Evolutionary conservation across 2,888 invertebrate genomes (phyloP).

Genomic region (Geotrupes spiniger): DNA sequence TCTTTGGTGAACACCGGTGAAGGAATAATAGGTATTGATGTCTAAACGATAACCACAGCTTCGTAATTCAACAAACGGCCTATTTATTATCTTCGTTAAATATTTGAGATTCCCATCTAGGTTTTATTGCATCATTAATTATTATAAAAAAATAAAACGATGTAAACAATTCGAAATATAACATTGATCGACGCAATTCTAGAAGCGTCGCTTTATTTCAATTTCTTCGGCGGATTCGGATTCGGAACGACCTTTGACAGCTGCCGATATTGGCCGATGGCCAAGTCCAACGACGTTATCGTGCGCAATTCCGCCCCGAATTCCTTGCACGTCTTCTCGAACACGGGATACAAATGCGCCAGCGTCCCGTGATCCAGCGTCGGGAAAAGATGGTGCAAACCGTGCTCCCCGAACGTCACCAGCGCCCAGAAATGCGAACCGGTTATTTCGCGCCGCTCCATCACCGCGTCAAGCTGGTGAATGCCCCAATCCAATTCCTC

Average conservation of each 20-base stretch:
- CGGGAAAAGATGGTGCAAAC: slow-evolving; percentile 79
- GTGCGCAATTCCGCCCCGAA: slow-evolving; percentile 57
- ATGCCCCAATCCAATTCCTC: slow-evolving; percentile 71
- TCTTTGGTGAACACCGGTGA: too few relatives aligned
- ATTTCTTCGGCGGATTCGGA: slow-evolving; percentile 34
- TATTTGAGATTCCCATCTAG: too few relatives aligned
- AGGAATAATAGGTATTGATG: too few relatives aligned
- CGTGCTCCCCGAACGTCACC: slow-evolving; percentile 76
- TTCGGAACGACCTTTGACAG: slow-evolving; percentile 53
- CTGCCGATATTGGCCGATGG: slow-evolving; percentile 67
- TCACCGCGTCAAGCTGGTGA: slow-evolving; percentile 71
- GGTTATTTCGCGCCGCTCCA: slow-evolving; percentile 68
- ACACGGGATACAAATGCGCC: slow-evolving; percentile 62
- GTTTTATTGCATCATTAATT: too few relatives aligned
- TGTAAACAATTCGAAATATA: too few relatives aligned
- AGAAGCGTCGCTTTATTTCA: too few relatives aligned
- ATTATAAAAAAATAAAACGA: too few relatives aligned
- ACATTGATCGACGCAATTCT: too few relatives aligned
- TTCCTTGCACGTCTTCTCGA: slow-evolving; percentile 62
- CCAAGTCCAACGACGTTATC: slow-evolving; percentile 57
- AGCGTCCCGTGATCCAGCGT: slow-evolving; percentile 76
- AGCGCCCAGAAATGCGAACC: slow-evolving; percentile 66
- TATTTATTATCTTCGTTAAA: too few relatives aligned
- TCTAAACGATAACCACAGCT: too few relatives aligned
- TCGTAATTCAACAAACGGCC: too few relatives aligned